These are phyloP conservation scores for Peucedramus taeniatus DNA, from an alignment of 2,113 vertebrate genomes.

Conservation along the genomic window DNA sequence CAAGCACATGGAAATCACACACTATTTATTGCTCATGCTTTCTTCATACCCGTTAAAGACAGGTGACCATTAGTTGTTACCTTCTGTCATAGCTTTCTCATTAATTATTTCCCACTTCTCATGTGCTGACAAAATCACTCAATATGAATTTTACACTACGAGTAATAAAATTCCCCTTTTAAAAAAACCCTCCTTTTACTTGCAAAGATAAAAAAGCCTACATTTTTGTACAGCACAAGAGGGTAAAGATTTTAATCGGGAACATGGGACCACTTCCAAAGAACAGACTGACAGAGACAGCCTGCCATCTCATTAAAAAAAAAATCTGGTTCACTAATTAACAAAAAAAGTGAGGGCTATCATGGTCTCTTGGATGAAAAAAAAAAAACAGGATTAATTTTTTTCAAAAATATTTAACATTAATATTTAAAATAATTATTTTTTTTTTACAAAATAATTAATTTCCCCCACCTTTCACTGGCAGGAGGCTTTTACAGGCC, in stretches of 20 bases:
- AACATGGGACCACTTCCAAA: constrained; percentile 33
- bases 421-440: background rate
- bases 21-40: background rate
- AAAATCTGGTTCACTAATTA: constrained; percentile 6
- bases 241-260: constrained; percentile 31
- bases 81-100: background rate
- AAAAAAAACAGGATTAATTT: background rate
- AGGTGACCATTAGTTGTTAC: background rate
- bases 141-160: background rate
- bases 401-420: background rate
- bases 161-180: background rate
- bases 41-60: background rate
- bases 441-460: background rate
- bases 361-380: background rate
- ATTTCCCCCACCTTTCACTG: background rate
- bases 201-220: background rate
- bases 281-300: constrained; percentile 34
- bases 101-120: background rate
- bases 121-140: background rate
- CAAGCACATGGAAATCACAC: background rate
- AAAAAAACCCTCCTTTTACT: background rate
- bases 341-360: background rate
- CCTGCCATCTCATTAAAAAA: constrained; percentile 23
- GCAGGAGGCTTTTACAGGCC: background rate
- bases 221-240: background rate